Conservation (phyloP, 2,113 vertebrate species). For the Urocolius indicus region DNA sequence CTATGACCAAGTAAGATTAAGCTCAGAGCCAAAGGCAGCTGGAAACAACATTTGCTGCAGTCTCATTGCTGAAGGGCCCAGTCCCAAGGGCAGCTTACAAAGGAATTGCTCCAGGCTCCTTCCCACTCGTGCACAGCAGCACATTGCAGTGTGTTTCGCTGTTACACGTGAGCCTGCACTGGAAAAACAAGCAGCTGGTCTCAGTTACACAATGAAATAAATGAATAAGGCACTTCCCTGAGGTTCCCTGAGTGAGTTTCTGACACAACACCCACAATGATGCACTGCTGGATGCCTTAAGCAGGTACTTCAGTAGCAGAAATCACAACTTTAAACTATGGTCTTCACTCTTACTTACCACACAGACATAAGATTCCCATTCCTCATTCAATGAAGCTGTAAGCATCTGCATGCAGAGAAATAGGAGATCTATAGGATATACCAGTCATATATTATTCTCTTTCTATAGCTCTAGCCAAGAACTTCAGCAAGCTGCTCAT, state of each 20-base stretch:
- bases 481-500: background rate
- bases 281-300: background rate
- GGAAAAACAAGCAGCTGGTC: background rate
- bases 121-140: fast-evolving
- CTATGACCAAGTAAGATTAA: background rate
- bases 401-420: background rate
- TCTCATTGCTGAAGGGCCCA: background rate
- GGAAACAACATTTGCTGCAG: background rate
- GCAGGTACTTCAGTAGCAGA: background rate
- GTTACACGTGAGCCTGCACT: background rate
- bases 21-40: background rate
- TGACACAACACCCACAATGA: fast-evolving
- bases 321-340: background rate
- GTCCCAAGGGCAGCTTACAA: background rate
- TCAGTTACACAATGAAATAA: background rate
- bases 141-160: fast-evolving
- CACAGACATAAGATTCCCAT: fast-evolving
- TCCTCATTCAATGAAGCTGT: background rate
- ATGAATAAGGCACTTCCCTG: background rate
- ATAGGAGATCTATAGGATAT: background rate
- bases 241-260: background rate
- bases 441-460: background rate
- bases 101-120: background rate
- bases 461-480: background rate
- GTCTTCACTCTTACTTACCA: background rate